Conservation (phyloP, 2,888 invertebrate species). For the Mesorhabditis spiculigera region DNA sequence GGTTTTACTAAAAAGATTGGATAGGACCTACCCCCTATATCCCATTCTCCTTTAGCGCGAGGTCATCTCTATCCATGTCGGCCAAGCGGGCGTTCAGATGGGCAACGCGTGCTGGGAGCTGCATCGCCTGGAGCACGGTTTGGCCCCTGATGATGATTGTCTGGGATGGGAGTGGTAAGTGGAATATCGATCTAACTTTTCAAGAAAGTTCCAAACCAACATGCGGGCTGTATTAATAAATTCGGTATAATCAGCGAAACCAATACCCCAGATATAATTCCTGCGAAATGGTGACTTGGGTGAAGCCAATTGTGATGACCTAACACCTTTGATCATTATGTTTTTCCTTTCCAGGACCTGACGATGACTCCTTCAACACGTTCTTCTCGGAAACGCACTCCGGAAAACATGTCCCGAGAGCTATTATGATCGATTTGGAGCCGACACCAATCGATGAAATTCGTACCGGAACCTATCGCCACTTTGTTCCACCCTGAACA, state of each 20-base stretch:
- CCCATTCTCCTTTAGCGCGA: constrained; percentile 36
- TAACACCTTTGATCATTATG: no score
- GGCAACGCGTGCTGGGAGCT: constrained; percentile 67
- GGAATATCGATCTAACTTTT: constrained; percentile 8
- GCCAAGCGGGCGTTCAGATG: constrained; percentile 54
- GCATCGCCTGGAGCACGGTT: constrained; percentile 65
- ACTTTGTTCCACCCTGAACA: constrained; percentile 95
- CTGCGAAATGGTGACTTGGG: background rate
- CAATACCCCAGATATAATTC: no score
- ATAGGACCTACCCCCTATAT: background rate
- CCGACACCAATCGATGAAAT: constrained; percentile 59
- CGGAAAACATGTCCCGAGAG: constrained; percentile 70
- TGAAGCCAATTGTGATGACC: no score
- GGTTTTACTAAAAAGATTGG: background rate
- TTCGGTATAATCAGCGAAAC: no score
- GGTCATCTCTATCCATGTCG: constrained; percentile 51
- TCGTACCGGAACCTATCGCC: constrained; percentile 71
- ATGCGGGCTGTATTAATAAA: background rate
- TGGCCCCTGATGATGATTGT: constrained; percentile 62
- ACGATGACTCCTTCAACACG: constrained; percentile 86
- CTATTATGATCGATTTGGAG: constrained; percentile 48
- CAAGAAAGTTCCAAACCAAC: background rate
- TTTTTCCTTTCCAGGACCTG: constrained; percentile 21
- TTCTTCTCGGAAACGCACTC: constrained; percentile 69
- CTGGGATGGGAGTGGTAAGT: constrained; percentile 28